phyloP scores from a whole-genome alignment of 2,113 vertebrate species.

The Chitala chitala region DNA sequence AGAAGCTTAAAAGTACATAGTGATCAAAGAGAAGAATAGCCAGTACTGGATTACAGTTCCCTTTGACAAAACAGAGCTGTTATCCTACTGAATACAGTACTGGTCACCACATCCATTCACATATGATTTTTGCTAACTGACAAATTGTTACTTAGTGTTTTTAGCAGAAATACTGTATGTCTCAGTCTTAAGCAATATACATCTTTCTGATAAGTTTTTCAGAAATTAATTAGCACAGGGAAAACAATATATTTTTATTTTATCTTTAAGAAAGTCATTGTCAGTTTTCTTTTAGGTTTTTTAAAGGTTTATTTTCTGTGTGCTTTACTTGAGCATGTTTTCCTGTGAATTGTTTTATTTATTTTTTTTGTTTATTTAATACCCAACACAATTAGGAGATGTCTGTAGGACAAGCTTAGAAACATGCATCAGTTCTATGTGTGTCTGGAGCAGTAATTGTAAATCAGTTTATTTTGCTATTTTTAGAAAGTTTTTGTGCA shows the following conservation, averaged over 20 bases:
- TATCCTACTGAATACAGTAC: too few relatives aligned
- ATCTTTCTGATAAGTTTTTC: not conserved
- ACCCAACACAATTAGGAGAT: not conserved
- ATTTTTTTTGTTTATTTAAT: not conserved
- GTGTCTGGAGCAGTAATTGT: not conserved
- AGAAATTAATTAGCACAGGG: not conserved
- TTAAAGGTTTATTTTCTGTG: not conserved
- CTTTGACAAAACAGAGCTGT: not conserved
- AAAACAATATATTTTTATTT: not conserved
- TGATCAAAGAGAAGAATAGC: not conserved
- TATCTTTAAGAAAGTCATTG: not conserved
- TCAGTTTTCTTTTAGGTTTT: not conserved
- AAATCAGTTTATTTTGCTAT: constrained; percentile 1
- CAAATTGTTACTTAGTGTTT: too few relatives aligned
- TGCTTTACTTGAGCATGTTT: not conserved
- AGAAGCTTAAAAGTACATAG: not conserved
- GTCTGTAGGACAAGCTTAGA: not conserved
- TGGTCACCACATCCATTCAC: too few relatives aligned
- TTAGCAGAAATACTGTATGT: not conserved
- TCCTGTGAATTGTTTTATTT: not conserved
- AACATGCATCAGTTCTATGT: not conserved
- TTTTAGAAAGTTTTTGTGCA: constrained; percentile 1
- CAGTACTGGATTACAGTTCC: not conserved
- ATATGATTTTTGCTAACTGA: too few relatives aligned
- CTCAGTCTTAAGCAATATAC: not conserved